These are phyloP conservation scores for Orthonevra nobilis DNA, from an alignment of 2,888 invertebrate genomes.

Conservation along the genomic window DNA sequence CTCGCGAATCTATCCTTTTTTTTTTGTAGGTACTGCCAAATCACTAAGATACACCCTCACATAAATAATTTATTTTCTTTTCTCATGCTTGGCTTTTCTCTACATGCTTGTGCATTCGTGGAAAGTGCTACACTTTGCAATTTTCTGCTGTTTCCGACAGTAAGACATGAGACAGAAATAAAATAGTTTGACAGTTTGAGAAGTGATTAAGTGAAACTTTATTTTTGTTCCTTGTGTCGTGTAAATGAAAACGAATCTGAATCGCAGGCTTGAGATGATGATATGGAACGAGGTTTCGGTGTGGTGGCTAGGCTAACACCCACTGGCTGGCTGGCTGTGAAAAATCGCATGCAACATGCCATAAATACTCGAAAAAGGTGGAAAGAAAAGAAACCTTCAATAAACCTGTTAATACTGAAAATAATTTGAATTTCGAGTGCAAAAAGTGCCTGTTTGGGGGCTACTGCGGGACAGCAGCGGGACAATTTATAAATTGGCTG, in stretches of 20 bases:
- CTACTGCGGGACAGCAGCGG: background rate
- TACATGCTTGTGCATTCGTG: slow-evolving; percentile 22
- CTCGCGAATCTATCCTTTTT: too few relatives aligned
- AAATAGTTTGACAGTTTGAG: slow-evolving; percentile 17
- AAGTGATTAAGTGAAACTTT: slow-evolving; percentile 46
- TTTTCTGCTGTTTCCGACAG: slow-evolving; percentile 52
- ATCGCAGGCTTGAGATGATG: slow-evolving; percentile 24
- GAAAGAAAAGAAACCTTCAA: slow-evolving; percentile 19
- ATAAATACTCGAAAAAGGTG: too few relatives aligned
- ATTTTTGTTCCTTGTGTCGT: slow-evolving; percentile 2
- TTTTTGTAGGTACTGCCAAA: slow-evolving; percentile 58
- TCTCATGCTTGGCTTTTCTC: slow-evolving; percentile 1
- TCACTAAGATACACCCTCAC: slow-evolving; percentile 41
- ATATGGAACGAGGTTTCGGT: slow-evolving; percentile 47
- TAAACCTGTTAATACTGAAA: slow-evolving; percentile 17
- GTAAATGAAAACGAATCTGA: slow-evolving; percentile 55
- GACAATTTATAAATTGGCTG: slow-evolving; percentile 10
- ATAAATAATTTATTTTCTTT: slow-evolving; percentile 26
- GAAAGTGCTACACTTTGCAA: slow-evolving; percentile 57
- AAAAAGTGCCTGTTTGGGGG: background rate
- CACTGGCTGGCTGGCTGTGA: slow-evolving; percentile 46
- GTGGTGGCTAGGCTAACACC: slow-evolving; percentile 59
- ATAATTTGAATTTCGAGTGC: slow-evolving; percentile 15
- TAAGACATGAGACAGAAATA: slow-evolving; percentile 1
- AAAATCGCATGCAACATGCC: slow-evolving; percentile 41